These are phyloP conservation scores for Coelinius sp. DNA, from an alignment of 2,888 invertebrate species.

Conservation along the genomic window DNA sequence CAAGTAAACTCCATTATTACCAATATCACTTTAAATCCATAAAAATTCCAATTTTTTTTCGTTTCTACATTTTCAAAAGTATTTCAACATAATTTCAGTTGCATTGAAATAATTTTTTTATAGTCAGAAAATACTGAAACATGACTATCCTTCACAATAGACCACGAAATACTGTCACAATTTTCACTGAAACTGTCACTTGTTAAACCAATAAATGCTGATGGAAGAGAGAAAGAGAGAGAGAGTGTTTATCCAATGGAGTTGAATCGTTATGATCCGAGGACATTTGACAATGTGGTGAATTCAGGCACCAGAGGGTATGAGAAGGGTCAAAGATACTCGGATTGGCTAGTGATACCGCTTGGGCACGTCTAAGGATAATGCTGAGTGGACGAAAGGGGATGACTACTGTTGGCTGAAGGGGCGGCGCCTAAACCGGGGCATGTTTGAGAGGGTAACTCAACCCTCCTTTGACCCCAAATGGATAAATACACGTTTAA, in stretches of 20 bases:
- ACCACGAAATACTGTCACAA: background rate
- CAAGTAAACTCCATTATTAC: slow-evolving; percentile 60
- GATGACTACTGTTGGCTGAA: background rate
- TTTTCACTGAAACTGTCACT: background rate
- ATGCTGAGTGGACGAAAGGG: slow-evolving; percentile 11
- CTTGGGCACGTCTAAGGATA: background rate
- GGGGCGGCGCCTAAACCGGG: background rate
- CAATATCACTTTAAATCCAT: background rate
- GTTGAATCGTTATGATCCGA: background rate
- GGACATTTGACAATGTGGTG: background rate
- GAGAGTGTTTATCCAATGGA: background rate
- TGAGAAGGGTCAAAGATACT: background rate
- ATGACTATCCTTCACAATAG: background rate
- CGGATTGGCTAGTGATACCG: slow-evolving; percentile 14
- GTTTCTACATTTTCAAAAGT: background rate
- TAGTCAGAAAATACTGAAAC: too few species aligned
- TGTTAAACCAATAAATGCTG: background rate
- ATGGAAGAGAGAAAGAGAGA: background rate
- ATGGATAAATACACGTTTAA: background rate
- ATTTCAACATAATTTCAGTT: background rate
- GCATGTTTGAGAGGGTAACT: background rate
- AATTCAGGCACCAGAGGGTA: background rate
- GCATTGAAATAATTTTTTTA: too few species aligned
- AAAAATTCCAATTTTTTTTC: background rate
- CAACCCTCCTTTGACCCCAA: background rate